Conservation (phyloP, 2,888 invertebrate genomes). For the Scaptomyza polygonia region DNA sequence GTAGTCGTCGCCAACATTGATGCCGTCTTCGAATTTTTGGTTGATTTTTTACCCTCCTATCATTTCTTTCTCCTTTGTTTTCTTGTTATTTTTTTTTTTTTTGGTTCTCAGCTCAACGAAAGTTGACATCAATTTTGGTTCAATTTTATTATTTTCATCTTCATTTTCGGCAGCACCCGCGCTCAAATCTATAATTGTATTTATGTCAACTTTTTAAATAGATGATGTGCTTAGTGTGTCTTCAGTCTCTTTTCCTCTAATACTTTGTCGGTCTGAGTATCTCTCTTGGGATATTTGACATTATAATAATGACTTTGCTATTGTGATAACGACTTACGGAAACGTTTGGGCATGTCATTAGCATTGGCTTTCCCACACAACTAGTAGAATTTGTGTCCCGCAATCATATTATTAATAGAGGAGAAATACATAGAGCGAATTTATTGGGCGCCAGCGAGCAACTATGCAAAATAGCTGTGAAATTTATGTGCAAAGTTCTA, state of each 20-base stretch:
- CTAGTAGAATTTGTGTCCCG: slow-evolving; percentile 75
- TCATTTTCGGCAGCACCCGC: slow-evolving; percentile 73
- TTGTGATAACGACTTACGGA: slow-evolving; percentile 82
- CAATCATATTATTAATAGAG: slow-evolving; percentile 68
- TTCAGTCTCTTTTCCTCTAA: not conserved
- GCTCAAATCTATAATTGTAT: slow-evolving; percentile 80
- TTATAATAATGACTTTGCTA: slow-evolving; percentile 81
- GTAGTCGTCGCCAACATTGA: slow-evolving; percentile 55
- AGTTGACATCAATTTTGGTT: slow-evolving; percentile 80
- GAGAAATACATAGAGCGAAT: slow-evolving; percentile 50
- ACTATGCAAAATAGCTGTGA: slow-evolving; percentile 65
- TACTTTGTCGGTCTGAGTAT: not conserved
- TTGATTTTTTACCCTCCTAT: slow-evolving; percentile 47
- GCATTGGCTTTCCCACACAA: slow-evolving; percentile 46
- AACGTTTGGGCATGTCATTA: slow-evolving; percentile 81
- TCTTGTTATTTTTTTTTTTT: not conserved
- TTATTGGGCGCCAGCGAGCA: slow-evolving; percentile 64
- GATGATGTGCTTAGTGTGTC: slow-evolving; percentile 74
- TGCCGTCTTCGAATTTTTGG: slow-evolving; percentile 34
- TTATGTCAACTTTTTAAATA: slow-evolving; percentile 79
- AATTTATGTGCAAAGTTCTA: slow-evolving; percentile 75
- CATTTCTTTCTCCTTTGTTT: slow-evolving; percentile 11
- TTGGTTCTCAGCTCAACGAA: slow-evolving; percentile 46
- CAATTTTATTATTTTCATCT: slow-evolving; percentile 81
- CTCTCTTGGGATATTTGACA: slow-evolving; percentile 44